phyloP scores from a whole-genome alignment of 64 coral and sea anemone genomes.

The Montipora efflorescens region DNA sequence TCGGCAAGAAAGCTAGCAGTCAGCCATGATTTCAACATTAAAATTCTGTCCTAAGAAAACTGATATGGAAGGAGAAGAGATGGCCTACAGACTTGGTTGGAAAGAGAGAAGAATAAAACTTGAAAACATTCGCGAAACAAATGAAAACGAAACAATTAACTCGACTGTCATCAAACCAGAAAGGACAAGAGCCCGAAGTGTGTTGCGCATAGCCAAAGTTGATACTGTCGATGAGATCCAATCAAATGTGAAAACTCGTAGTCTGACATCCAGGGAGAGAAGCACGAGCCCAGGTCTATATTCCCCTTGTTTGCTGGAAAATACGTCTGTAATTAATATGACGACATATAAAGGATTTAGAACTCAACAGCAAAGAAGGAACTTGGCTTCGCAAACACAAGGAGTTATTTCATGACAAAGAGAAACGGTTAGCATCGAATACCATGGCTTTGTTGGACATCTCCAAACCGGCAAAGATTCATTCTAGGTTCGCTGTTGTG shows the following conservation, averaged over 20 bases:
- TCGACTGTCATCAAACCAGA: neutral
- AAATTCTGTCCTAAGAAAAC: neutral
- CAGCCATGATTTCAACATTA: neutral
- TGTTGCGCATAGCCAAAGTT: neutral
- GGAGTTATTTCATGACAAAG: neutral
- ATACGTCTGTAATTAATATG: slow-evolving; percentile 1
- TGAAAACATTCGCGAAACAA: neutral
- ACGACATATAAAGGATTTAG: slow-evolving; percentile 25
- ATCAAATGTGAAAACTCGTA: neutral
- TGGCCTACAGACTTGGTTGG: neutral
- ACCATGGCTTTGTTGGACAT: slow-evolving; percentile 45
- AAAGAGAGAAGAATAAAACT: neutral
- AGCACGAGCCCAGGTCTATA: neutral
- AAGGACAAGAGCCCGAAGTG: neutral
- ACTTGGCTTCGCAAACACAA: slow-evolving; percentile 56
- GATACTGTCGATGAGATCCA: neutral
- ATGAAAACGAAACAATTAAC: neutral
- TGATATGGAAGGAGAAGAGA: neutral
- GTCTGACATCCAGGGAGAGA: neutral
- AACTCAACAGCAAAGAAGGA: slow-evolving; percentile 61
- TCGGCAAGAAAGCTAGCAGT: neutral
- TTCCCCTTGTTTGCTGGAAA: neutral
- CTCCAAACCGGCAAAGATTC: slow-evolving; percentile 40
- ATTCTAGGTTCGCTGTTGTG: neutral
- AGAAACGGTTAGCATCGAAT: neutral